Base-by-base conservation (phyloP, 2,888 invertebrate species). In the Unio pictorum region DNA sequence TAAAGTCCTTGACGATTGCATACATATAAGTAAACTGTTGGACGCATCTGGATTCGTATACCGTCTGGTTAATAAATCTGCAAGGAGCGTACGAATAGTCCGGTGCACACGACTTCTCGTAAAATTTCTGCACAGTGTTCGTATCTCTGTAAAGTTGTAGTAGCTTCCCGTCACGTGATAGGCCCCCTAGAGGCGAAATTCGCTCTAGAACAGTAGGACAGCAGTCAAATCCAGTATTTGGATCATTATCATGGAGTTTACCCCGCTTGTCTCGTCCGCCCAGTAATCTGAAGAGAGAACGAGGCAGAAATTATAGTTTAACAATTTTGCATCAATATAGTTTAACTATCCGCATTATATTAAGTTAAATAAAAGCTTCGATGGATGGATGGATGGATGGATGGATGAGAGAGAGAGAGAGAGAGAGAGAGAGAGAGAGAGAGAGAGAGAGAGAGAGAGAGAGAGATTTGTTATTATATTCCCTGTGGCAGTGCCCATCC, bases 21-120 rank as follows among this genome's bases (percentile, higher is more conserved):
- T 96, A 96, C 5, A 94, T 94, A 88, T 94, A 95, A 63, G 95
- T 94, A 90, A 94, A 95, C 89, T 94, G 94, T 89, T 96, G 96
- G 63, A 94, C 94, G 91, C 96, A 96, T 84, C 92, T 91, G n/a
- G 95, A 95, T 84, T 92, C 92, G 89, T 71, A 92, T 66, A 94
- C 91, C 73, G 93, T 92, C n/a, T 92, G 92, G 90, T 94, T 94
- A 84, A 95, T 92, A 91, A 94, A 95, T 73, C 92, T 91, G 88
- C 96, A 96, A 4, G 95, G 95, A 83, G 92, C 92, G 86, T 94
- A 93, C 78, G 93, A 93, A 64, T 95, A 93, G 67, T 93, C 93
- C 54, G 92, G 91, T 58, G 93, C 92, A 89, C 96, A 96, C 55
- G 94, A 94, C 70, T 94, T 92, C 91, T 96, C 95, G 91, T 94